phyloP scores from a whole-genome alignment of 2,113 vertebrate species.

The Fulmarus glacialis region DNA sequence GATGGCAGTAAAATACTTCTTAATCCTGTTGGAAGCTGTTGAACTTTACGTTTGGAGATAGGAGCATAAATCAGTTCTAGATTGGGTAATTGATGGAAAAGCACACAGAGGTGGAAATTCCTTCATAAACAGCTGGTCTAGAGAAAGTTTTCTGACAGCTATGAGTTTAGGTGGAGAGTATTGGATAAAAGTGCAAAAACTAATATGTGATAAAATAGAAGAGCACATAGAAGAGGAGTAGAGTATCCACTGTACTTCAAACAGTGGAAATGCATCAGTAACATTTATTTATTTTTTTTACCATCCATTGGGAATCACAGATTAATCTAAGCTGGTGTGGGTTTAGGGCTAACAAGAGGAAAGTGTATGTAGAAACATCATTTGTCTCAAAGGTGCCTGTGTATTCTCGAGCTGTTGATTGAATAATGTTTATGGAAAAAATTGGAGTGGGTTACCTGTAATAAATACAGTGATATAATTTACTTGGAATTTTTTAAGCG shows the following conservation, averaged over 20 bases:
- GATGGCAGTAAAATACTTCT: not conserved
- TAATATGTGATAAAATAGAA: not conserved
- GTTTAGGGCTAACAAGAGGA: not conserved
- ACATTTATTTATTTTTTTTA: not conserved
- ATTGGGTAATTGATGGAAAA: not conserved
- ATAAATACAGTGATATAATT: not conserved
- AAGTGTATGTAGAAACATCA: not conserved
- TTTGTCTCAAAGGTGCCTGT: not conserved
- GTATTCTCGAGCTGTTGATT: not conserved
- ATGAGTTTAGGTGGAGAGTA: not conserved
- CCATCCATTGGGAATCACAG: not conserved
- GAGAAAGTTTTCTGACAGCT: not conserved
- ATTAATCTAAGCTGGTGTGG: not conserved
- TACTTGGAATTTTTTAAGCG: constrained; percentile 11
- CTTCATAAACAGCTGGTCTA: not conserved
- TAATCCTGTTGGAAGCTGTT: not conserved
- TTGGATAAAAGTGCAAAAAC: not conserved
- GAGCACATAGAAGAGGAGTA: not conserved
- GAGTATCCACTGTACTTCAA: not conserved
- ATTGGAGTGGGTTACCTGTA: not conserved
- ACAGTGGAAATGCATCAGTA: too few relatives aligned
- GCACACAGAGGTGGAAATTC: not conserved
- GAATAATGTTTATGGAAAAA: not conserved
- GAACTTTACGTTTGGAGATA: not conserved
- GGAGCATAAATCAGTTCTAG: not conserved